Evolutionary conservation across 2,797 vertebrate species (phyloP).

Genomic region (Micrastur ruficollis): DNA sequence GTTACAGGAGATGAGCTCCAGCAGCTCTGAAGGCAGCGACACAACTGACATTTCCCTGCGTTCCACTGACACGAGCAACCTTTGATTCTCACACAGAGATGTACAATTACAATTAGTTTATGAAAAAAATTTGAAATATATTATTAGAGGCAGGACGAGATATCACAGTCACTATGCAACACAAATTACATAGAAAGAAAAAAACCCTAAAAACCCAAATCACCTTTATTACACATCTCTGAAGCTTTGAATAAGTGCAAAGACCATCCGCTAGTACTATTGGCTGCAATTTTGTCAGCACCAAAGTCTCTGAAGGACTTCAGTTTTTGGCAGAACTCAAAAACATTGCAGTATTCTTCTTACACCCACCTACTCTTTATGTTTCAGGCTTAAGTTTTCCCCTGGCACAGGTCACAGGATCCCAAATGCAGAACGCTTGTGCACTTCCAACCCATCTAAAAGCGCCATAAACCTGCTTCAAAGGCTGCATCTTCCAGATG

Average conservation of each 20-base stretch:
- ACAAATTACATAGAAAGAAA: neutral
- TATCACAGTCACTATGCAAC: neutral
- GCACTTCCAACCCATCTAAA: neutral
- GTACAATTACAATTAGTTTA: neutral
- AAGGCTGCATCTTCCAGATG: neutral
- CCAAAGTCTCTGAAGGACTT: neutral
- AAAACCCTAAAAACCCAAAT: neutral
- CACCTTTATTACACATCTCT: neutral
- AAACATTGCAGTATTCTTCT: neutral
- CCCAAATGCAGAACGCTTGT: neutral
- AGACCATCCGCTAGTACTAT: neutral
- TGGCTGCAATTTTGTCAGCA: neutral
- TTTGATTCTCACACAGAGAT: neutral
- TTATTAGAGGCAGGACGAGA: neutral
- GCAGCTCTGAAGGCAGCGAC: neutral
- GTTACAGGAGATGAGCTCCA: neutral
- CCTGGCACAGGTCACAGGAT: neutral
- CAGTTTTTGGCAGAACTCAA: neutral
- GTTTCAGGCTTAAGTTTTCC: neutral
- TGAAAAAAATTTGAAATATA: neutral
- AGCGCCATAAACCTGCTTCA: neutral
- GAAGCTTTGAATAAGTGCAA: neutral
- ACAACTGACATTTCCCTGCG: neutral
- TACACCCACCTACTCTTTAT: neutral
- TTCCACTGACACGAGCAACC: neutral